A percentile compares a stretch with the other conserved stretches of the same genome.
Conservation (phyloP, 2,113 vertebrate genomes). For the Trichechus manatus region DNA sequence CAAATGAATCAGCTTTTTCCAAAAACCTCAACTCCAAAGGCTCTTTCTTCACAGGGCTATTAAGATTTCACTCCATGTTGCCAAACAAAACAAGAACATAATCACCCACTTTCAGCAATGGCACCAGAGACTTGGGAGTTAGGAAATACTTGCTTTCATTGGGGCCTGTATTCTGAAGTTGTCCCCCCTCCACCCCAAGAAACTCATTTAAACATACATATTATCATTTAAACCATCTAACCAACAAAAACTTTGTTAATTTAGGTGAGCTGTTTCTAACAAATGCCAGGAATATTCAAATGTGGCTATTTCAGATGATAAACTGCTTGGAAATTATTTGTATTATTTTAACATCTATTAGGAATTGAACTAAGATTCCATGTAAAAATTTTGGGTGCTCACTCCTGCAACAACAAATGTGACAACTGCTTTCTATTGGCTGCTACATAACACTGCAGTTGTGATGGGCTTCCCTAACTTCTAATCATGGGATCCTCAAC, state of each 20-base stretch:
- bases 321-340: slow-evolving; percentile 37
- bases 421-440: not conserved
- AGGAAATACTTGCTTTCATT: slow-evolving; percentile 59
- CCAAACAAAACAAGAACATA: slow-evolving; percentile 59
- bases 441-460: slow-evolving; percentile 3
- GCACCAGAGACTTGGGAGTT: slow-evolving; percentile 1
- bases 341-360: slow-evolving; percentile 51
- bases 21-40: slow-evolving; percentile 51
- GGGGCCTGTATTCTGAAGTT: not conserved
- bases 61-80: slow-evolving; percentile 57
- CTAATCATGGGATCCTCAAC: not conserved
- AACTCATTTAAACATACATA: not conserved
- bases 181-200: not conserved
- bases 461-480: not conserved
- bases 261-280: slow-evolving; percentile 12
- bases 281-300: slow-evolving; percentile 12
- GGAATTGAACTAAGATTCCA: slow-evolving; percentile 2
- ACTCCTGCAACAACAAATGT: slow-evolving; percentile 3
- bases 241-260: slow-evolving; percentile 16
- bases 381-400: slow-evolving; percentile 23
- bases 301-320: not conserved
- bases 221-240: not conserved
- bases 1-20: slow-evolving; percentile 55
- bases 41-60: not conserved
- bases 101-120: slow-evolving; percentile 4